Evolutionary conservation across 2,888 invertebrate species (phyloP), one percentile per base, ranked within the genome.

Genomic region (Drosophila trichaetosa): DNA sequence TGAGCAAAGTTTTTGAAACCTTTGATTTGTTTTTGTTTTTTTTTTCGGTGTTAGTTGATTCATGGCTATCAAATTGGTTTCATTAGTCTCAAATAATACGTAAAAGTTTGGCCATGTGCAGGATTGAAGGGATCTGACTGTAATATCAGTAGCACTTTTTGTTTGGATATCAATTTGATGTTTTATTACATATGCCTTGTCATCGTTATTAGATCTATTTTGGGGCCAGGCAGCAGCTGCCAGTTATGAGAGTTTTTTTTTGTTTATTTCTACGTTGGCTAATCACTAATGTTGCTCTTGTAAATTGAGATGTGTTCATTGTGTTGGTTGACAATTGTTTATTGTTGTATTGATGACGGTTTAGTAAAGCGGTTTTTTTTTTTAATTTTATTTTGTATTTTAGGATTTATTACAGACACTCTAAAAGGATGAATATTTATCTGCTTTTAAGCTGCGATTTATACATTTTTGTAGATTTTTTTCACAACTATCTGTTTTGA

Each of bases 71-170:
- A 79, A 75, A 90, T 88, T 88, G 81, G 82, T 69, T 83, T 83
- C 86, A 88, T 88, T 76, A 80, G 74, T 69, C 71, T 89, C 87
- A 82, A 70, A 79, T 79, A 71, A 69, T 82, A 58, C 40, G 53
- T 59, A 59, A 48, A 61, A 67, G 53, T 54, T 80, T 51, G n/a
- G 31, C 48, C 57, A 36, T 72, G 77, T 69, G 62, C 69, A 10
- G 60, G 69, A 80, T 76, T 82, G 69, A 24, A 76, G 67, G 49
- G 31, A 46, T 66, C 56, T 16, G 76, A 60, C 76, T 80, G 78
- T 27, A 46, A 66, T 80, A 51, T 69, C 76, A 64, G 54, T 42
- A 34, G 46, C 46, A 46, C 73, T 68, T 58, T 76, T 68, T 63
- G 69, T 62, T 72, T 51, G 31, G 46, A 78, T 78, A 78, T 72